phyloP scores from a whole-genome alignment of 1,140 invertebrate genomes.

The Drosophila jambulina region DNA sequence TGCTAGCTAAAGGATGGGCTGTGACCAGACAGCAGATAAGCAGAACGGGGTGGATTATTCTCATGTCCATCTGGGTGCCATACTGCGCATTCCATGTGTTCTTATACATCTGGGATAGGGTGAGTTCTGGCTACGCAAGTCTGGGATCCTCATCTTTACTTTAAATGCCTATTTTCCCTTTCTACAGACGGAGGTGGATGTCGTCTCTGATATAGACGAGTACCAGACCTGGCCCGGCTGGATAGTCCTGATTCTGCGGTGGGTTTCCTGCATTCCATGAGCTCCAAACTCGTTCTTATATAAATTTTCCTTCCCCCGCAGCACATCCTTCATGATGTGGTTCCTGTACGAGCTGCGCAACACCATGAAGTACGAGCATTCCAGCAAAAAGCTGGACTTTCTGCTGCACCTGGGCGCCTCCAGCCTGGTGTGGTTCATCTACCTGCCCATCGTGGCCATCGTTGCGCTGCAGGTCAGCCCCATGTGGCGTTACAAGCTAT shows the following conservation, averaged over 20 bases:
- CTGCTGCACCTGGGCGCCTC: conserved; percentile 98
- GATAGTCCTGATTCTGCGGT: conserved; percentile 91
- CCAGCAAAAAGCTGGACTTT: conserved; percentile 95
- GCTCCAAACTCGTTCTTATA: too few relatives aligned
- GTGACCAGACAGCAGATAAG: conserved; percentile 94
- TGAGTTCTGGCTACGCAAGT: conserved; percentile 86
- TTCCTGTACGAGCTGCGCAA: conserved; percentile 96
- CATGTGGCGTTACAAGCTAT: conserved; percentile 97
- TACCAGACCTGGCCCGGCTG: conserved; percentile 99
- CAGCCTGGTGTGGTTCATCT: conserved; percentile 99
- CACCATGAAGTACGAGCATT: conserved; percentile 96
- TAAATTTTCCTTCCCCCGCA: conserved; percentile 86
- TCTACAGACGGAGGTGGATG: conserved; percentile 95
- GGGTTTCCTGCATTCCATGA: neutral
- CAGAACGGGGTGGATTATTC: conserved; percentile 89
- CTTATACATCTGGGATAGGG: conserved; percentile 98
- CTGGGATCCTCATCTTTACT: neutral
- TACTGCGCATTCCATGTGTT: conserved; percentile 96
- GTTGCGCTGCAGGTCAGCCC: conserved; percentile 97
- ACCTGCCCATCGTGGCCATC: conserved; percentile 96
- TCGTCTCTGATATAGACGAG: conserved; percentile 98
- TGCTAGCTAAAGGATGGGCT: conserved; percentile 98
- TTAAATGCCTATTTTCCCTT: neutral
- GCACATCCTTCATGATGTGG: conserved; percentile 96
- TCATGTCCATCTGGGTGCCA: conserved; percentile 96